Percentiles rank a stretch among this genome's conserved stretches.
phyloP scores from a whole-genome alignment of 2,113 vertebrate species.

The Callopanchax toddi region DNA sequence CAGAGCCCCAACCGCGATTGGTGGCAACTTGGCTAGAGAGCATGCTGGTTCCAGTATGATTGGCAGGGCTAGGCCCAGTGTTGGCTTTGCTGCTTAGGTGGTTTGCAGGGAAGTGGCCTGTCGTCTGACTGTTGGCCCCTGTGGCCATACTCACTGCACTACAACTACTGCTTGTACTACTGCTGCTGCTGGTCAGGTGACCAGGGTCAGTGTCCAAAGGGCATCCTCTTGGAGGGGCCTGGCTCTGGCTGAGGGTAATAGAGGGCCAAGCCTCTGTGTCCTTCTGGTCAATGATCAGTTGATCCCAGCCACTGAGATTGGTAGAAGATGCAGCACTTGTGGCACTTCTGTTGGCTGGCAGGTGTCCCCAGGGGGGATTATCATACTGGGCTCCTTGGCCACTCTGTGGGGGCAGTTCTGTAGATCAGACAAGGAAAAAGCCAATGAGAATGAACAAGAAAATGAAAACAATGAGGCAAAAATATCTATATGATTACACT shows the following conservation, averaged over 20 bases:
- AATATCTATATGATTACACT: conserved; percentile 33
- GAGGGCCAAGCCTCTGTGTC: conserved; percentile 95
- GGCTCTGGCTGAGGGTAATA: conserved; percentile 84
- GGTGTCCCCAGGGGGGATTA: conserved; percentile 91
- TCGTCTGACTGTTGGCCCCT: conserved; percentile 87
- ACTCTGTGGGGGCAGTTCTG: conserved; percentile 88
- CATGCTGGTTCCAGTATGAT: conserved; percentile 78
- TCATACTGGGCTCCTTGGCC: conserved; percentile 95
- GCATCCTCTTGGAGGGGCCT: conserved; percentile 92
- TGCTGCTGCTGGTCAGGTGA: conserved; percentile 87
- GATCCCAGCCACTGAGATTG: conserved; percentile 89
- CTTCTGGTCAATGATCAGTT: conserved; percentile 90
- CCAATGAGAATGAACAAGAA: conserved; percentile 21
- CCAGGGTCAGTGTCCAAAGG: conserved; percentile 88
- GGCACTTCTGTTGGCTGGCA: conserved; percentile 87
- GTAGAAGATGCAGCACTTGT: conserved; percentile 74
- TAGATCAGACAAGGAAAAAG: conserved; percentile 19
- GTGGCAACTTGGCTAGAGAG: conserved; percentile 79
- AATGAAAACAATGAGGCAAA: conserved; percentile 18
- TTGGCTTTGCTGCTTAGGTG: conserved; percentile 86
- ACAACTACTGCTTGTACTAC: conserved; percentile 75
- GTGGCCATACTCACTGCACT: conserved; percentile 90
- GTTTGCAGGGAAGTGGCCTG: conserved; percentile 90
- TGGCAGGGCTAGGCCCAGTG: conserved; percentile 81
- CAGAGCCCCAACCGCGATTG: conserved; percentile 87